A percentile compares a stretch with the other conserved stretches of the same genome.
These are phyloP conservation scores for Halocaridina rubra DNA, from an alignment of 2,888 invertebrate genomes.

Conservation along the genomic window DNA sequence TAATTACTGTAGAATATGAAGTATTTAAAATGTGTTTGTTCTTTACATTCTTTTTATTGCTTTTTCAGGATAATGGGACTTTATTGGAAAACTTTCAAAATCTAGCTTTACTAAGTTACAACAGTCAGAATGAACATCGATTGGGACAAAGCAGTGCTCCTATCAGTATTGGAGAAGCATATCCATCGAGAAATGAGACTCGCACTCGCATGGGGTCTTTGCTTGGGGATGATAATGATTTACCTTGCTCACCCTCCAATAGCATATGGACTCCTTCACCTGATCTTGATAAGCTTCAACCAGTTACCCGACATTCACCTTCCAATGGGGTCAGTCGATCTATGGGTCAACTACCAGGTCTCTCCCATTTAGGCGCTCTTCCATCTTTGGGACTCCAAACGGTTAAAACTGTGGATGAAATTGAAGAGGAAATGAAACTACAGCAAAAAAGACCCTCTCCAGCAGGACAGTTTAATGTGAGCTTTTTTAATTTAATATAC, in stretches of 20 bases:
- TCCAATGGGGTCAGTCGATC: slow-evolving; percentile 5
- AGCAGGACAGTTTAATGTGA: not conserved
- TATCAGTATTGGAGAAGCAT: slow-evolving; percentile 38
- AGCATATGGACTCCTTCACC: slow-evolving; percentile 54
- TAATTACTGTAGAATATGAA: not conserved
- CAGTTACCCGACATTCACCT: slow-evolving; percentile 14
- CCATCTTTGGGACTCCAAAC: slow-evolving; percentile 22
- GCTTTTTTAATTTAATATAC: no score
- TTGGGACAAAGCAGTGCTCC: slow-evolving; percentile 23
- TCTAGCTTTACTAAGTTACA: slow-evolving; percentile 14
- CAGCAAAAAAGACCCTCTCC: slow-evolving; percentile 40
- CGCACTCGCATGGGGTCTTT: slow-evolving; percentile 26
- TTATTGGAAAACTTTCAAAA: slow-evolving; percentile 5
- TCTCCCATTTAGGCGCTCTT: not conserved
- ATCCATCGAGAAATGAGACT: not conserved
- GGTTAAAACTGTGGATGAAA: slow-evolving; percentile 57
- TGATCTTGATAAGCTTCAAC: slow-evolving; percentile 39
- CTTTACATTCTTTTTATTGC: no score
- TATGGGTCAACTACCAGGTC: slow-evolving; percentile 8
- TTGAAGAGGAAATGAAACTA: slow-evolving; percentile 57
- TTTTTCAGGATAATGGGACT: slow-evolving; percentile 13
- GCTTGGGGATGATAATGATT: slow-evolving; percentile 25
- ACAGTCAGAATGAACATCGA: not conserved
- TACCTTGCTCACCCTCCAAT: slow-evolving; percentile 47
- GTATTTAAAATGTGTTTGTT: no score